phyloP scores from a whole-genome alignment of 1,140 invertebrate species.

The Dermatophagoides farinae region DNA sequence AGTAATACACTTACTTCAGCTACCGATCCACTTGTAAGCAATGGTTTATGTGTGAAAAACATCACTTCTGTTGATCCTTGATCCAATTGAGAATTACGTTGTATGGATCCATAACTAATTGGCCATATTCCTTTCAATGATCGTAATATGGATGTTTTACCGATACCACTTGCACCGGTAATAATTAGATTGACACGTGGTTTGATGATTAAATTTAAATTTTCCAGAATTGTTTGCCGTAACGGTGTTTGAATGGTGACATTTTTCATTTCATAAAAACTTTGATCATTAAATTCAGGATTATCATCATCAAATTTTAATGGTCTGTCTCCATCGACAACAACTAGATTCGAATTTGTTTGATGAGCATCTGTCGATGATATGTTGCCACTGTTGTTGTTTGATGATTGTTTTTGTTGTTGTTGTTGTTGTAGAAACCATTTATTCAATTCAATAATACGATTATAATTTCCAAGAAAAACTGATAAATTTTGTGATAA shows the following conservation, averaged over 20 bases:
- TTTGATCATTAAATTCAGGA: neutral
- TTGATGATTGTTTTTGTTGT: neutral
- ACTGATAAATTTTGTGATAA: conserved; percentile 30
- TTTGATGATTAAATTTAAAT: conserved; percentile 29
- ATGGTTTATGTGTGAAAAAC: conserved; percentile 38
- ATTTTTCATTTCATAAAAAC: neutral
- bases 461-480: conserved; percentile 31
- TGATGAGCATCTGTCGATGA: no score
- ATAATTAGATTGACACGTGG: conserved; percentile 32
- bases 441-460: neutral
- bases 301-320: neutral
- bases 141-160: conserved; percentile 38
- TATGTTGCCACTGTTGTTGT: neutral
- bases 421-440: neutral
- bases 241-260: neutral
- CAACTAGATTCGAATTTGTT: neutral
- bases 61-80: conserved; percentile 25
- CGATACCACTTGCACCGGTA: conserved; percentile 36
- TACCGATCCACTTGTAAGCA: conserved; percentile 36
- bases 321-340: neutral
- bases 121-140: conserved; percentile 36
- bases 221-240: neutral
- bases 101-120: conserved; percentile 25
- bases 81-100: conserved; percentile 22
- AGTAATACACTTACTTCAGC: neutral